phyloP scores from a whole-genome alignment of 37 sponge, comb jelly and placozoan species.

The Cliona cf. orientalis region DNA sequence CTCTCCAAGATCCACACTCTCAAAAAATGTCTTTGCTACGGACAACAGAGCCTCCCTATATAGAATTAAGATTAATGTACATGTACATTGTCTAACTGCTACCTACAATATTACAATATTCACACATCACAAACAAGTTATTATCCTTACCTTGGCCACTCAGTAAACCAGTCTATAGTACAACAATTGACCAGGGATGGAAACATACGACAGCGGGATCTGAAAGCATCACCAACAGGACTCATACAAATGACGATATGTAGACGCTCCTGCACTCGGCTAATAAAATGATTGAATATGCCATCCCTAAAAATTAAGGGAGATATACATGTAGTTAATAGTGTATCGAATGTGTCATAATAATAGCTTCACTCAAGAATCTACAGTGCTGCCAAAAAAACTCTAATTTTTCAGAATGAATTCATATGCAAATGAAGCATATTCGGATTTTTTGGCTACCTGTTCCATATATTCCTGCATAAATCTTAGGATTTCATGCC shows the following conservation, averaged over 20 bases:
- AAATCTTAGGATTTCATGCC: no score
- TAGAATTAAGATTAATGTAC: not conserved
- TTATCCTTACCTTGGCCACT: constrained; percentile 81
- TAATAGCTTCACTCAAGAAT: no score
- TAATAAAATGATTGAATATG: constrained; percentile 93
- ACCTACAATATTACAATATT: not conserved
- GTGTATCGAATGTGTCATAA: no score
- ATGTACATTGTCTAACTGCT: not conserved
- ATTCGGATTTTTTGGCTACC: no score
- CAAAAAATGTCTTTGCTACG: constrained; percentile 95
- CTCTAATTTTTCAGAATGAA: no score
- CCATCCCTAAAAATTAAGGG: constrained; percentile 75
- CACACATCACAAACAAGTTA: not conserved
- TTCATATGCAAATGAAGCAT: no score
- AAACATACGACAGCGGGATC: constrained; percentile 96
- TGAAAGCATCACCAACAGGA: constrained; percentile 97
- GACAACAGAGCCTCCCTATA: constrained; percentile 93
- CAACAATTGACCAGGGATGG: constrained; percentile 99
- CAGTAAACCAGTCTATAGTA: constrained; percentile 99
- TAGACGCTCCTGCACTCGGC: constrained; percentile 87
- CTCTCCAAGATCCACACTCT: constrained; percentile 87
- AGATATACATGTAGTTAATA: not conserved
- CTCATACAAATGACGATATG: constrained; percentile 99
- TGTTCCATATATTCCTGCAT: no score
- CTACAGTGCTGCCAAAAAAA: no score